Evolutionary conservation across 2,797 vertebrate genomes (phyloP), one percentile per base, ranked within the genome.

Genomic region (Sebastes flavidus): DNA sequence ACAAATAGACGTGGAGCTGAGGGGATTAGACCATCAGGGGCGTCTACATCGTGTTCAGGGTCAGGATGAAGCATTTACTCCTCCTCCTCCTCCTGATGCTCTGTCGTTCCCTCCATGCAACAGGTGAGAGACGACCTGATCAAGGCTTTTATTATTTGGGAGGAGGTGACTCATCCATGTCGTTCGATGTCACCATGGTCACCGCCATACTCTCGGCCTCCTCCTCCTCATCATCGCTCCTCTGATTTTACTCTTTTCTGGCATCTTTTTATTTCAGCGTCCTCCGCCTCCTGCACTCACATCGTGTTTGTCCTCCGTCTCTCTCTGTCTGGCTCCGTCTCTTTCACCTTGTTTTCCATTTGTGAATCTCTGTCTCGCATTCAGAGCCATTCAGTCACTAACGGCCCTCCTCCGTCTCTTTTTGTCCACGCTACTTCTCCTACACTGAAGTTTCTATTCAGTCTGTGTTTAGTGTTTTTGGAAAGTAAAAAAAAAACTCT

Each of bases 81-180:
- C 36, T 38, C 20, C 25, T n/a, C 55, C 8, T 38, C 24, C 12
- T 24, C 32, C 25, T 13, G 3, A 9, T 52, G 46, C 16, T 54
- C 70, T 60, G 55, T 66, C n/a, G 14, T 67, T 61, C 27, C 54
- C 66, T 59, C 55, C 36, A 14, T 46, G 12, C n/a, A 1, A 63
- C 71, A 82, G 78, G 87, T 89, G 81, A 89, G 62, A 55, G 67
- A 71, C n/a, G 1, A 80, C 52, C 67, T 55, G 25, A 65, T 75
- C 58, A 29, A 67, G 36, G 59, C 67, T 75, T 78, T 78, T 16
- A 59, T 80, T 69, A 88, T 76, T 74, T 70, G 73, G 72, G 62
- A 78, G 63, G 58, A 54, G 75, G 72, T 90, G 85, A 91, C 73
- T 90, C 87, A 88, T 79, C 77, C 24, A 16, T 16, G 74, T 56